Base-by-base conservation (phyloP, 2,797 vertebrate genomes). In the Hipposideros larvatus region DNA sequence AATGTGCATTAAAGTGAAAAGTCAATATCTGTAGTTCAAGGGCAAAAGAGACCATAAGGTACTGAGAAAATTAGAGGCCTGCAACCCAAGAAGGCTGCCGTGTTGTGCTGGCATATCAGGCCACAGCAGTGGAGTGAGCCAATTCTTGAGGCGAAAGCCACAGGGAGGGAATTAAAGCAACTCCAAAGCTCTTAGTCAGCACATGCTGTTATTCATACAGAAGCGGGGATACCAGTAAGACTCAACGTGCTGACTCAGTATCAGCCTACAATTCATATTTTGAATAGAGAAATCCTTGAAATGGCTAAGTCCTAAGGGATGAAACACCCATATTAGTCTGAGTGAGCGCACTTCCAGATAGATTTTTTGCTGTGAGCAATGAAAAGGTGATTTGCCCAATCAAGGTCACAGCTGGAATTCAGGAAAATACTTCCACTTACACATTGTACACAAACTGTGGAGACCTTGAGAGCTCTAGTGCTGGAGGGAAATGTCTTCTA, bases 131-230 rank as follows among this genome's bases (percentile, higher is more conserved):
- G 13, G 90, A 74, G 84, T 77, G 48, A 90, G 96, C 94, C 97
- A 96, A 10, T 94, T 94, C 77, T 84, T n/a, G 51, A 92, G 87
- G 89, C 1, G 22, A 95, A 90, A 97, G 84, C 97, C 97, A 96
- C 89, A 63, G 97, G 91, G 94, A 95, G 43, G 87, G 93, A 97
- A 96, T 93, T 61, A 92, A 93, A 96, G 87, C 87, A 84, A 74
- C 41, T 61, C 88, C 90, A 87, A 51, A 96, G 46, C 85, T 94
- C 95, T 97, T 96, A 97, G 90, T 97, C 97, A 97, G 97, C 97
- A 92, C 91, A 77, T 53, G 78, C 93, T 93, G 84, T 73, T 95
- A 96, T 71, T 95, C 96, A 84, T 14, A 90, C 93, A 65, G 84
- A 79, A 94, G 70, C 1, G 0, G 65, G 92, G 84, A 48, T 90